These are phyloP conservation scores for Ginglymostoma cirratum DNA, from an alignment of 2,113 vertebrate genomes.

Conservation along the genomic window DNA sequence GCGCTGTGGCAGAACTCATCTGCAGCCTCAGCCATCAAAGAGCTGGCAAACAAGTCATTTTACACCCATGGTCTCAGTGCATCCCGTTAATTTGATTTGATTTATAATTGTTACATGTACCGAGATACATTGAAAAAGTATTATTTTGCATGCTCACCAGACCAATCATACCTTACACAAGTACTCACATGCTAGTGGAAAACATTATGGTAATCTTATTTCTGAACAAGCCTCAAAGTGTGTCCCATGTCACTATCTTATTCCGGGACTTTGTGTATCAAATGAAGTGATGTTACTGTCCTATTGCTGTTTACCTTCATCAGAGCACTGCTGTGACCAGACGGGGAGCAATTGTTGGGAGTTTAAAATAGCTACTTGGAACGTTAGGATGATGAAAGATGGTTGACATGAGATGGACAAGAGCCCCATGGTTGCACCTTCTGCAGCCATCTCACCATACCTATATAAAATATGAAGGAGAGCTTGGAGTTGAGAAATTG, in stretches of 20 bases:
- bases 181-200: too few species aligned
- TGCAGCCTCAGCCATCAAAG: background rate
- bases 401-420: background rate
- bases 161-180: too few species aligned
- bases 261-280: background rate
- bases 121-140: too few species aligned
- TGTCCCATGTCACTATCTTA: background rate
- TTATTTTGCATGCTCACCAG: too few species aligned
- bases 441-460: background rate
- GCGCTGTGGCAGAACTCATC: background rate
- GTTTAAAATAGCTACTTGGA: background rate
- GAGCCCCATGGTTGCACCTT: background rate
- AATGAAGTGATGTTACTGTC: too few species aligned
- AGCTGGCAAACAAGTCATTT: background rate
- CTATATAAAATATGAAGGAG: background rate
- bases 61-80: too few species aligned
- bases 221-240: background rate
- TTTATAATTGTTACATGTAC: too few species aligned
- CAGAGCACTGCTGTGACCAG: background rate
- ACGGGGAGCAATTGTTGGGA: too few species aligned
- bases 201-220: too few species aligned
- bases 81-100: too few species aligned
- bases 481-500: background rate
- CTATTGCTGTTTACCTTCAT: background rate
- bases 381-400: background rate